Conservation (phyloP, 2,113 vertebrate genomes). For the Macquaria ambigua region DNA sequence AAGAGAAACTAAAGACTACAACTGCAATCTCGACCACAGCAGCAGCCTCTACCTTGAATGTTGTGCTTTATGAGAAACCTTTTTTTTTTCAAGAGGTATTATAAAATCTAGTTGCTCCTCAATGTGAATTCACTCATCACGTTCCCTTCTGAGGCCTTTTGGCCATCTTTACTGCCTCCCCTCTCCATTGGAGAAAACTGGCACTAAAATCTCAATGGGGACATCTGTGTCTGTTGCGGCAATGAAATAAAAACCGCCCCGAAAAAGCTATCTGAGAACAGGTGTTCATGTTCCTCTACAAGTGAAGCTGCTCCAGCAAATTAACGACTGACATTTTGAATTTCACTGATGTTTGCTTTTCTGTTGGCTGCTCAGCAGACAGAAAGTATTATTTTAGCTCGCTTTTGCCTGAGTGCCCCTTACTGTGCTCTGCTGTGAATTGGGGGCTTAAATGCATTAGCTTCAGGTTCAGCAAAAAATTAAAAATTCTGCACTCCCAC, state of each 20-base stretch:
- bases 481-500: constrained; percentile 29
- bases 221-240: constrained; percentile 76
- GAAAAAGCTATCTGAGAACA: constrained; percentile 72
- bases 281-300: constrained; percentile 71
- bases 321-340: constrained; percentile 77
- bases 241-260: constrained; percentile 69
- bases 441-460: constrained; percentile 59
- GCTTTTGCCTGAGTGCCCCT: constrained; percentile 39
- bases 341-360: constrained; percentile 76
- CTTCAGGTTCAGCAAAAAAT: constrained; percentile 46
- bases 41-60: constrained; percentile 23
- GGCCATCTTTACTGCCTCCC: constrained; percentile 70
- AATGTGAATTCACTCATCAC: constrained; percentile 58
- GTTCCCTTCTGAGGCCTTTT: constrained; percentile 62
- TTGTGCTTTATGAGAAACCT: constrained; percentile 53
- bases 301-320: constrained; percentile 72
- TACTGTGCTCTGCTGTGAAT: constrained; percentile 43
- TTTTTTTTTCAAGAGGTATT: constrained; percentile 57
- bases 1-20: constrained; percentile 41
- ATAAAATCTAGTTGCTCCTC: constrained; percentile 73
- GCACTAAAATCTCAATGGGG: constrained; percentile 80
- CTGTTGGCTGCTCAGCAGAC: constrained; percentile 56
- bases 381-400: constrained; percentile 67
- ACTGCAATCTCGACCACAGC: constrained; percentile 6
- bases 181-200: constrained; percentile 68